Base-by-base conservation (phyloP, 2,113 vertebrate species). In the Drymodes brunneopygia region DNA sequence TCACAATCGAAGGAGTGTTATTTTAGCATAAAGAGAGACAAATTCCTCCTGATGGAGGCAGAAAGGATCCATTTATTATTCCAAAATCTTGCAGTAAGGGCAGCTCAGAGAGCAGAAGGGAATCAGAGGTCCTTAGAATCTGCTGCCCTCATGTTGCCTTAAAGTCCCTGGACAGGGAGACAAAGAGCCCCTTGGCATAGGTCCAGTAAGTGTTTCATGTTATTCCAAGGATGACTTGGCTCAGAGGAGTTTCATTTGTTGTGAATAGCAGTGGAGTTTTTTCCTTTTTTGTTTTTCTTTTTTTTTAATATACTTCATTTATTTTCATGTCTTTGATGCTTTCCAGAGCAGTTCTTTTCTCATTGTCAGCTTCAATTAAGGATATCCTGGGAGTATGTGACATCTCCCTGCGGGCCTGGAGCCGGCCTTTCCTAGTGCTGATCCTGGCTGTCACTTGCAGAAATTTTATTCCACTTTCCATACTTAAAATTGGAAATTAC, bases 331-430 rank as follows among this genome's bases (percentile, higher is more conserved):
- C 62, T 94, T 74, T 81, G 82, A 92, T 70, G 23, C 24, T 90
- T 95, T 82, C 88, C 90, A 96, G 74, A 83, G 42, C 42, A 88
- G 42, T 24, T 87, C 23, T 92, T 95, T 87, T 69, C 72, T 67
- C 75, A 65, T 20, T 89, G 73, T 96, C 71, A 53, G 11, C 65
- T 91, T 87, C 56, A 74, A 0, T 81, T 86, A 83, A 75, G 42
- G 47, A 81, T 88, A 87, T 92, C 28, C 58, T 77, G 48, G 56
- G 65, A 66, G 28, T 62, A 24, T 40, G 54, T 62, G 77, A 75
- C 65, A 81, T 89, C 29, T 81, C 62, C 29, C 33, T 83, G 47
- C 5, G 15, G 53, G 51, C 47, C 36, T 78, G 61, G 40, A 65
- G 70, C 48, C 90, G 73, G 29, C 9, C 45, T 69, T n/a, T 77